These are phyloP conservation scores for Arnoldichthys spilopterus DNA, from an alignment of 2,797 vertebrate genomes.

Conservation along the genomic window DNA sequence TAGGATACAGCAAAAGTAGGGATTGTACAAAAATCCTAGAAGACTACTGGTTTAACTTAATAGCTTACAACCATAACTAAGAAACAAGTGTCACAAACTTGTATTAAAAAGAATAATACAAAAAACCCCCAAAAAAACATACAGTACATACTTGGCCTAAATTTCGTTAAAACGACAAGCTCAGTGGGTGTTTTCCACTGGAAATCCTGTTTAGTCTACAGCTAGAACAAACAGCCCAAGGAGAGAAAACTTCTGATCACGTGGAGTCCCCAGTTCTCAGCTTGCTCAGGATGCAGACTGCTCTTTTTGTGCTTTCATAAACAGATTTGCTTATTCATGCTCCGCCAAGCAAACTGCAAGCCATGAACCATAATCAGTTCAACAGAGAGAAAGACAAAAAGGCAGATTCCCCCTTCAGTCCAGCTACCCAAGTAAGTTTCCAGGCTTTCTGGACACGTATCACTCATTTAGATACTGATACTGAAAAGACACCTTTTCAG, in stretches of 20 bases:
- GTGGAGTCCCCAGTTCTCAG: background rate
- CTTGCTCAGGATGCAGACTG: constrained; percentile 21
- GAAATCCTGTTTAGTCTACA: constrained; percentile 10
- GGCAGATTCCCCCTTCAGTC: background rate
- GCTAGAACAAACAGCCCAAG: background rate
- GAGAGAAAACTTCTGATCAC: background rate
- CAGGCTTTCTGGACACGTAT: background rate
- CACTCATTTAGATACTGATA: background rate
- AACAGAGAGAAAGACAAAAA: background rate
- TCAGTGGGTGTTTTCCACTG: background rate
- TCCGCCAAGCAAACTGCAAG: constrained; percentile 16
- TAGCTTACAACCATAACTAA: too few relatives aligned
- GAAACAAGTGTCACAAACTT: too few relatives aligned
- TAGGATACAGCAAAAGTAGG: too few relatives aligned
- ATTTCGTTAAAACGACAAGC: background rate
- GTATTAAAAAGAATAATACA: too few relatives aligned
- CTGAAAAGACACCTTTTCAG: background rate
- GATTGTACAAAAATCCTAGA: too few relatives aligned
- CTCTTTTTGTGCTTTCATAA: constrained; percentile 34
- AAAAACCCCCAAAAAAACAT: too few relatives aligned
- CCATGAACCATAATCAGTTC: background rate
- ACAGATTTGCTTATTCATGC: constrained; percentile 18
- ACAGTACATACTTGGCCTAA: too few relatives aligned
- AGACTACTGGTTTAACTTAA: too few relatives aligned
- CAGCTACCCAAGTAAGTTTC: background rate